These are phyloP conservation scores for Recurvirostra avosetta DNA, from an alignment of 2,113 vertebrate genomes.

Conservation along the genomic window DNA sequence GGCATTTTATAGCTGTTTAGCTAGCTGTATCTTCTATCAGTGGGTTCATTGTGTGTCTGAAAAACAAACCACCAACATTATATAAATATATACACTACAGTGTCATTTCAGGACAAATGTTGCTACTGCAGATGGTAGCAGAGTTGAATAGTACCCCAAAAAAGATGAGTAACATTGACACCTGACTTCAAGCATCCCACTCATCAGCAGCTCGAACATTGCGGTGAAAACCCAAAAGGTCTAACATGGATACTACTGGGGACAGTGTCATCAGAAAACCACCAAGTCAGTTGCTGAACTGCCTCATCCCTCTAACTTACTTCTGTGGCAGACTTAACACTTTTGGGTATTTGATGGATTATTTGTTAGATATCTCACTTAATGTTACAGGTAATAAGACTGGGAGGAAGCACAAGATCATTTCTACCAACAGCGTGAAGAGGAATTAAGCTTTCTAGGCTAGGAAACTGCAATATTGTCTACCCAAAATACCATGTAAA, in stretches of 20 bases:
- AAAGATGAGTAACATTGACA: neutral
- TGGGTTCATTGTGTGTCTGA: slow-evolving; percentile 90
- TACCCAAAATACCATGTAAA: neutral
- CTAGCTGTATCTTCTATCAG: slow-evolving; percentile 84
- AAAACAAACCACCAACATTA: slow-evolving; percentile 32
- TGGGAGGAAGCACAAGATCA: neutral
- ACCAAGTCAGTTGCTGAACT: neutral
- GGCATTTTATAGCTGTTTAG: slow-evolving; percentile 93
- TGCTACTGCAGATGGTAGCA: neutral
- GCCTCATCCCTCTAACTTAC: neutral
- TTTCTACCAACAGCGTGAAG: neutral
- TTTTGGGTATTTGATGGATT: neutral
- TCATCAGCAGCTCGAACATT: neutral
- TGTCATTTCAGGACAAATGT: neutral
- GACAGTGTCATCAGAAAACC: neutral
- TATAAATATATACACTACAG: neutral
- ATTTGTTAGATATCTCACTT: neutral
- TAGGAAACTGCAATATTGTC: neutral
- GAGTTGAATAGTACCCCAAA: neutral
- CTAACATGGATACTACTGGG: accelerated
- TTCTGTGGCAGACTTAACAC: neutral
- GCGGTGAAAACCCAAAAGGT: neutral
- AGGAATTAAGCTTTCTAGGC: neutral
- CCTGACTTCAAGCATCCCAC: neutral
- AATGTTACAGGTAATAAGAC: neutral